These are phyloP conservation scores for Mobula birostris DNA, from an alignment of 2,113 vertebrate genomes.

Conservation along the genomic window DNA sequence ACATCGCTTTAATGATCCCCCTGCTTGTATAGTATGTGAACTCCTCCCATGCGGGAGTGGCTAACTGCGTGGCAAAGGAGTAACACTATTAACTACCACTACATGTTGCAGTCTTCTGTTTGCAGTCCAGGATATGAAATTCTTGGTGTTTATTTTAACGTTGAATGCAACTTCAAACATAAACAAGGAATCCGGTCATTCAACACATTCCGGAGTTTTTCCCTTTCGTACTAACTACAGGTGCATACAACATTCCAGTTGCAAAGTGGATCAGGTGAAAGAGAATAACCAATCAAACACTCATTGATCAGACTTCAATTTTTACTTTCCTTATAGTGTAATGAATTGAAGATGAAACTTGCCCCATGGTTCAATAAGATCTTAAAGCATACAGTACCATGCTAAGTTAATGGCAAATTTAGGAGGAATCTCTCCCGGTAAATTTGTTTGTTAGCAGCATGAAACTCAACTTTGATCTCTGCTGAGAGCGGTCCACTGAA, in stretches of 20 bases:
- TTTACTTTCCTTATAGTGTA: not conserved
- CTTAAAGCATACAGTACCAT: no score
- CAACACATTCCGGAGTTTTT: not conserved
- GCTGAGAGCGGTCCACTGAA: not conserved
- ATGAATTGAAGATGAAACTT: not conserved
- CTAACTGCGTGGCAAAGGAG: no score
- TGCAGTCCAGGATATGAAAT: not conserved
- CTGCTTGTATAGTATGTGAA: no score
- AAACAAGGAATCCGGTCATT: not conserved
- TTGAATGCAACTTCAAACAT: not conserved
- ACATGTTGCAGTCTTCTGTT: not conserved
- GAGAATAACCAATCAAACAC: not conserved
- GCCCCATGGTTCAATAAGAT: no score
- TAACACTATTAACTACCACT: no score
- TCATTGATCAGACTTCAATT: not conserved
- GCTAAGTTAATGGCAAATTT: not conserved
- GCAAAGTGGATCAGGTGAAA: not conserved
- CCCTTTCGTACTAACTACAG: not conserved
- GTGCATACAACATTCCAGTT: not conserved
- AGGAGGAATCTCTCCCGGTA: not conserved
- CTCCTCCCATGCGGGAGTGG: no score
- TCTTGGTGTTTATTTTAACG: not conserved
- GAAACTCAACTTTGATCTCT: not conserved
- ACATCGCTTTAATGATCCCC: no score
- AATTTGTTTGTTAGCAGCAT: not conserved